These are phyloP conservation scores for Nematostella vectensis DNA, from an alignment of 92 coral and sea anemone species.

Conservation along the genomic window DNA sequence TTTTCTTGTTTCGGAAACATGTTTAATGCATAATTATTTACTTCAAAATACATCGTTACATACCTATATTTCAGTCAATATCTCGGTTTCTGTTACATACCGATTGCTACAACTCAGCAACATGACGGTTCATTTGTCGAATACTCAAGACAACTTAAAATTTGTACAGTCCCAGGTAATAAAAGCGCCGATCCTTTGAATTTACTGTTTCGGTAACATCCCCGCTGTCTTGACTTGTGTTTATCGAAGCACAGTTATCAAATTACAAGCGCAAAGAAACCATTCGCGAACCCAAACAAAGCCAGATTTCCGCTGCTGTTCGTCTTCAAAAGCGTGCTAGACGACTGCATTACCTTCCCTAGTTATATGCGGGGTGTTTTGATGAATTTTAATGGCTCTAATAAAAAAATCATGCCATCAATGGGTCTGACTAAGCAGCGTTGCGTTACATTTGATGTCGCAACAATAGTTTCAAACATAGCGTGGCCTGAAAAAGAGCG, in stretches of 20 bases:
- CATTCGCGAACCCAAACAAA: constrained; percentile 1
- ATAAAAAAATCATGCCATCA: not conserved
- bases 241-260: constrained; percentile 25
- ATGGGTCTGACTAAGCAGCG: not conserved
- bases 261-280: constrained; percentile 6
- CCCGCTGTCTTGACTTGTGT: constrained; percentile 5
- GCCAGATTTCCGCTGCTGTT: not conserved
- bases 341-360: constrained; percentile 4
- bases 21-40: constrained; percentile 1
- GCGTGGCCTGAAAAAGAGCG: not conserved
- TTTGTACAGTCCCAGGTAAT: not conserved
- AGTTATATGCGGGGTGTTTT: not conserved
- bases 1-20: constrained; percentile 16
- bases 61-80: constrained; percentile 4
- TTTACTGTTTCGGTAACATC: constrained; percentile 17
- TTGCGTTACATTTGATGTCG: constrained; percentile 1
- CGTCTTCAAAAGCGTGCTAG: not conserved
- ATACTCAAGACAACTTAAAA: not conserved
- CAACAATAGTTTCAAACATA: constrained; percentile 1
- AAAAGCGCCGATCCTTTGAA: constrained; percentile 4
- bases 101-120: not conserved
- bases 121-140: constrained; percentile 8
- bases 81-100: constrained; percentile 1
- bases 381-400: not conserved
- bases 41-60: not conserved